Evolutionary conservation across 2,888 invertebrate genomes (phyloP), one percentile per base, ranked within the genome.

Genomic region (Kryphioiulus occultus): DNA sequence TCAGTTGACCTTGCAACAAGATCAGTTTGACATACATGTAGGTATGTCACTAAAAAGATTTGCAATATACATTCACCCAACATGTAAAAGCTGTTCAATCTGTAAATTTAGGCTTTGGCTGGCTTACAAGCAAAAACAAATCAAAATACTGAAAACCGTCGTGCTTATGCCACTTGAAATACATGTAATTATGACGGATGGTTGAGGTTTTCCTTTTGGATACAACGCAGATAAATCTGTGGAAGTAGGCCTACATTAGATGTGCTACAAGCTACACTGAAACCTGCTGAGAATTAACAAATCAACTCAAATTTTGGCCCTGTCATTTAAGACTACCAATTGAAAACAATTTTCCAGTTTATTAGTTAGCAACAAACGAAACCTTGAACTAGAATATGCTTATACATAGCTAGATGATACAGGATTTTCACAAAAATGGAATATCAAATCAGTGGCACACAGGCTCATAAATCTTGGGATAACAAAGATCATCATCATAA

Each of bases 381-480:
- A 68, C 68, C 26, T 68, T 68, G 26, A 26, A 68, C 22, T 26
- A 35, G 3, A 35, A n/a, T n/a, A n/a, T n/a, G 35, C 7, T 35
- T 4, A 2, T 35, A 35, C 35, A 35, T 2, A 4, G 35, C n/a
- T 35, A 53, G 19, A 53, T 53, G 53, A 53, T 19, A 53, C 47
- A 53, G 68, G 9, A 7, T 68, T 68, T 68, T 10, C 26, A 12
- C 68, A 68, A 26, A 26, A 68, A 26, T 22, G 22, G 22, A 68
- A 68, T 26, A 2, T 26, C 12, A 68, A 0, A 9, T 10, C 22
- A 68, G 5, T 68, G 68, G 26, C 9, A 68, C 12, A 4, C 68
- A 53, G 19, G 53, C 17, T 68, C 68, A 68, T 68, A 68, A 68
- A 68, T 59, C n/a, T 59, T 59, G 22, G n/a, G 68, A 68, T 68